phyloP scores from a whole-genome alignment of 2,888 invertebrate species.

The Drosophila rubida region DNA sequence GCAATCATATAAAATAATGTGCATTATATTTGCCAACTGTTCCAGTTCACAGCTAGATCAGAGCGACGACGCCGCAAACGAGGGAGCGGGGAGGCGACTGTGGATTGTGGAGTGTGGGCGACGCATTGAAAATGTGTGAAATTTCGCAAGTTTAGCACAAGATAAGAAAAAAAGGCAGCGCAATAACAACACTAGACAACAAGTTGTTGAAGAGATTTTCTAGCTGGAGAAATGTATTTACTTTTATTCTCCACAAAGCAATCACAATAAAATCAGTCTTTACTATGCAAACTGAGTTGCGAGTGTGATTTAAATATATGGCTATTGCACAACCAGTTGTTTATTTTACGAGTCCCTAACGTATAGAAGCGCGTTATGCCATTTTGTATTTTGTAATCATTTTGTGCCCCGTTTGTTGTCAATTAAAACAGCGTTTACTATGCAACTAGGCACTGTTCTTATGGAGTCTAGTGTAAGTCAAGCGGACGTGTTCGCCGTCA shows the following conservation, averaged over 20 bases:
- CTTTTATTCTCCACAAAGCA: too few relatives aligned
- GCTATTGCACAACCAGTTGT: too few relatives aligned
- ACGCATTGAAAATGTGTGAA: conserved; percentile 64
- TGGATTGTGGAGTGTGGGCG: conserved; percentile 20
- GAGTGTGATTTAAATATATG: too few relatives aligned
- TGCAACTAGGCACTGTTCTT: neutral
- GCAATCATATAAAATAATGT: conserved; percentile 46
- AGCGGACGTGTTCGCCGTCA: conserved; percentile 35
- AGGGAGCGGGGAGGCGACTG: neutral
- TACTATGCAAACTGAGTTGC: too few relatives aligned
- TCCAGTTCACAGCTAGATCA: conserved; percentile 58
- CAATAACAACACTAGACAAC: conserved; percentile 39
- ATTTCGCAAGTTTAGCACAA: conserved; percentile 57
- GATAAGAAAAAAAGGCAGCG: conserved; percentile 24
- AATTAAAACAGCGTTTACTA: neutral
- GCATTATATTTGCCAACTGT: conserved; percentile 60
- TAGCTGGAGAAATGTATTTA: neutral
- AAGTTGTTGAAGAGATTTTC: neutral
- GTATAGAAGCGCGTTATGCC: too few relatives aligned
- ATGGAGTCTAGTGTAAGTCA: conserved; percentile 32
- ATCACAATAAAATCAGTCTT: too few relatives aligned
- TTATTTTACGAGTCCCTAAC: too few relatives aligned
- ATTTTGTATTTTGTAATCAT: too few relatives aligned
- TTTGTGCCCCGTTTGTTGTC: too few relatives aligned
- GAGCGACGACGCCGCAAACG: neutral